Base-by-base conservation (phyloP, 2,888 invertebrate genomes). In the Branchipolynoe longqiensis region DNA sequence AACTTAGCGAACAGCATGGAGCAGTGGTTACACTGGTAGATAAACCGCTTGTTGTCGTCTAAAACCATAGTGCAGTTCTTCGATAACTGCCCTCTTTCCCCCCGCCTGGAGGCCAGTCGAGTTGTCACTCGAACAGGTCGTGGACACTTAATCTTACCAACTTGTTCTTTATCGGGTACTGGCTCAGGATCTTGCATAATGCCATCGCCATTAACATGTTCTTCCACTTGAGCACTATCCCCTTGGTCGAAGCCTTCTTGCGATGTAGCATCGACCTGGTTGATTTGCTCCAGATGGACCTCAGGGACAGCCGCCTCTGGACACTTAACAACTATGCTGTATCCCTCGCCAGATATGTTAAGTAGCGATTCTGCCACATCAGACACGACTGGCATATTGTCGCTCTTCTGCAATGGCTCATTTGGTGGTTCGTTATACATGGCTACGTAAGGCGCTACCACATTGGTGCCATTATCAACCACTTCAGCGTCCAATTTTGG, bases 1-100 rank as follows among this genome's bases (percentile, higher is more conserved):
- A 78, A 28, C 28, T 78, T 78, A 1, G 31, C 3, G 31, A 78
- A 78, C 31, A 1, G 18, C 1, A 25, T 1, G 4, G 41, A 14
- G 48, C 78, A 78, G 78, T 78, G 78, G 31, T 78, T 40, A 48
- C 78, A 78, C 78, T 54, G 41, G 54, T 78, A 78, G 2, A 8
- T 78, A 31, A 78, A 25, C 1, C 78, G 28, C 48, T 78, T 78
- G 31, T 12, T 48, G 54, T 78, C 78, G 22, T 78, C 78, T 22
- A 78, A 4, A 1, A 78, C 54, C 48, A 78, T 41, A 18, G 18
- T 33, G 25, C 48, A 78, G 78, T 78, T 18, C 31, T 78, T 78
- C 28, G 78, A 12, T 31, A 78, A 22, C 31, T 40, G 14, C 12
- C 78, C 78, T 31, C 78, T 40, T 48, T 14, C 1, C 41, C 78